Evolutionary conservation across 2,113 vertebrate species (phyloP), one percentile per base, ranked within the genome.

Genomic region (Rhagologus leucostigma): DNA sequence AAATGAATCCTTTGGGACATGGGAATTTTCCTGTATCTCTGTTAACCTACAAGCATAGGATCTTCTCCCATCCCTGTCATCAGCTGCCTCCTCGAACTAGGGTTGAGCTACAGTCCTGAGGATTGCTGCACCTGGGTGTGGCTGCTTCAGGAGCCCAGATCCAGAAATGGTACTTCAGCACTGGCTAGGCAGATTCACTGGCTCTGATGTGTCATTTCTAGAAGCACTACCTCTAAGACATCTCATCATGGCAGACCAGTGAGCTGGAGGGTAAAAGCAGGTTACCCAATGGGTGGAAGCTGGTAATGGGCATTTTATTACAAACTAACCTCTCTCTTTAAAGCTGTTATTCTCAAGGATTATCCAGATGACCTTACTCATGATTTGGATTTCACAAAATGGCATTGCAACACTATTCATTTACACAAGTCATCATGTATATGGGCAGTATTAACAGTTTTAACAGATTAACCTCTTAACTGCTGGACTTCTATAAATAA

Each of bases 341-440:
- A 94, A 96, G 93, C 68, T 93, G 73, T 71, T 95, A 77, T 94
- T 96, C 91, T 96, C 90, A 78, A 96, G 71, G 87, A 95, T 96
- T 96, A 85, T 94, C 95, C 93, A 94, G 70, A 65, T 95, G 74
- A 97, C 94, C 69, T 89, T 91, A 94, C 79, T 91, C 77, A 42
- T 44, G 75, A 96, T 93, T 97, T 95, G 95, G 79, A 97, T 93
- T 97, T 96, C 64, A 87, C 93, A 94, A 96, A 98, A 96, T 85
- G 84, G 56, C 94, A 87, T 96, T 87, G 70, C 73, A 93, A 90
- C 50, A 37, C 62, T 89, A 37, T 90, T 95, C 44, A 76, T 92
- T 94, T 90, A 87, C 79, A 96, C 71, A 88, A 76, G 9, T 91
- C 78, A 92, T 97, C 96, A 91, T 95, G 69, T 44, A 92, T 94